Evolutionary conservation across 1,140 invertebrate genomes (phyloP).

Genomic region (Nephotettix cincticeps): DNA sequence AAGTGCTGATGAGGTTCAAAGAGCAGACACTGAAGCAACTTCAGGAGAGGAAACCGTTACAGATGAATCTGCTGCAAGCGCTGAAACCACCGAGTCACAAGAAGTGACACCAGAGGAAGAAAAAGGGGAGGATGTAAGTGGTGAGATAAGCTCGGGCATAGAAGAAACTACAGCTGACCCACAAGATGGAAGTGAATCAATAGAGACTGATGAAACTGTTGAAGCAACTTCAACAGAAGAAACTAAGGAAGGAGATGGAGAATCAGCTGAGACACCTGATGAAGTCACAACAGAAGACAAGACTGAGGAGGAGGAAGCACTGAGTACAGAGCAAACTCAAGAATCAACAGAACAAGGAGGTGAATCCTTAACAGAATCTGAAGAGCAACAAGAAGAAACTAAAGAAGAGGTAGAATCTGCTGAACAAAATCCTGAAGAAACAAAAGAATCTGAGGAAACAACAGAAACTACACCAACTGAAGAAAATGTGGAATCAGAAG

Average conservation of each 20-base stretch:
- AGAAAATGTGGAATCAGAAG: conserved; percentile 19
- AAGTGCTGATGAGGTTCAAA: too few species aligned
- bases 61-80: conserved; percentile 43
- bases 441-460: conserved; percentile 22
- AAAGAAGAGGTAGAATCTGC: conserved; percentile 31
- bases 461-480: conserved; percentile 27
- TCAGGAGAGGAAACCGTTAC: conserved; percentile 48
- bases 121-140: conserved; percentile 40
- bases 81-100: conserved; percentile 47
- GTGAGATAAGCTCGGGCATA: conserved; percentile 47
- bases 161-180: conserved; percentile 31
- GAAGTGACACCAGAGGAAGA: conserved; percentile 44
- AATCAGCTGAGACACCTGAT: conserved; percentile 31
- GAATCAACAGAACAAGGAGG: conserved; percentile 1
- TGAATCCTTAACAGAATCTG: conserved; percentile 30
- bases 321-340: conserved; percentile 9
- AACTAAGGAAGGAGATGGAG: conserved; percentile 40
- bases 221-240: conserved; percentile 28
- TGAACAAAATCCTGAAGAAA: conserved; percentile 15
- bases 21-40: neutral
- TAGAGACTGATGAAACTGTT: conserved; percentile 29
- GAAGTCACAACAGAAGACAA: conserved; percentile 30
- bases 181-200: conserved; percentile 4
- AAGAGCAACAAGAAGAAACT: conserved; percentile 22
- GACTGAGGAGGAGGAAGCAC: conserved; percentile 25